phyloP scores from a whole-genome alignment of 2,888 invertebrate genomes.

The Penaeus monodon region DNA sequence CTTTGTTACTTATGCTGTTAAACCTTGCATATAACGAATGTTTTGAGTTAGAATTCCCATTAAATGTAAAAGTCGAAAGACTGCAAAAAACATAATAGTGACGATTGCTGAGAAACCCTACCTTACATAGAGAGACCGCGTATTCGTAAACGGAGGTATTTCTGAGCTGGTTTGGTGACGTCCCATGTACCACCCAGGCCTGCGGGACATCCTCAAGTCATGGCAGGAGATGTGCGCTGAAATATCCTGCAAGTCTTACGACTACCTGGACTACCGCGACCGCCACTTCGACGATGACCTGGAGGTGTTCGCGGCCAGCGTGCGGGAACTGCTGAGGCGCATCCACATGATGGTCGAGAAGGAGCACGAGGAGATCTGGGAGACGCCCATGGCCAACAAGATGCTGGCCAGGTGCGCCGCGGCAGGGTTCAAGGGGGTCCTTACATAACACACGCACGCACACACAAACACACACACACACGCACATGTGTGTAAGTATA shows the following conservation, averaged over 20 bases:
- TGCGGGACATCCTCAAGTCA: conserved; percentile 65
- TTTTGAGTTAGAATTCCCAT: too few species aligned
- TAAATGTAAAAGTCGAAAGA: too few species aligned
- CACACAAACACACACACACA: too few species aligned
- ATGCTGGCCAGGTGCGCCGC: conserved; percentile 69
- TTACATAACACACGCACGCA: neutral
- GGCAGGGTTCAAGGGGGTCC: too few species aligned
- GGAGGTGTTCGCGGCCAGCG: conserved; percentile 69
- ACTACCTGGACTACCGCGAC: conserved; percentile 91
- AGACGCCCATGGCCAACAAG: conserved; percentile 88
- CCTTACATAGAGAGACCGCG: too few species aligned
- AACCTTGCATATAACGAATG: too few species aligned
- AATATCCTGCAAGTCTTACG: conserved; percentile 75
- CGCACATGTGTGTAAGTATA: too few species aligned
- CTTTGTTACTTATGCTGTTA: too few species aligned
- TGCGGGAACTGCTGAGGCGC: conserved; percentile 61
- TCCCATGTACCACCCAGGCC: conserved; percentile 39
- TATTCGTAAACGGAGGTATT: too few species aligned
- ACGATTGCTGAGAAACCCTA: too few species aligned
- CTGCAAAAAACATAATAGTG: too few species aligned
- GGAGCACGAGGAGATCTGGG: conserved; percentile 90
- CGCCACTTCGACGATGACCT: conserved; percentile 89
- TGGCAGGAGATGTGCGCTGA: conserved; percentile 65
- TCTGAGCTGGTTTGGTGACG: too few species aligned
- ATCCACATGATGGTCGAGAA: conserved; percentile 82